phyloP scores from a whole-genome alignment of 1,140 invertebrate species.

The Trichomalopsis sarcophagae region DNA sequence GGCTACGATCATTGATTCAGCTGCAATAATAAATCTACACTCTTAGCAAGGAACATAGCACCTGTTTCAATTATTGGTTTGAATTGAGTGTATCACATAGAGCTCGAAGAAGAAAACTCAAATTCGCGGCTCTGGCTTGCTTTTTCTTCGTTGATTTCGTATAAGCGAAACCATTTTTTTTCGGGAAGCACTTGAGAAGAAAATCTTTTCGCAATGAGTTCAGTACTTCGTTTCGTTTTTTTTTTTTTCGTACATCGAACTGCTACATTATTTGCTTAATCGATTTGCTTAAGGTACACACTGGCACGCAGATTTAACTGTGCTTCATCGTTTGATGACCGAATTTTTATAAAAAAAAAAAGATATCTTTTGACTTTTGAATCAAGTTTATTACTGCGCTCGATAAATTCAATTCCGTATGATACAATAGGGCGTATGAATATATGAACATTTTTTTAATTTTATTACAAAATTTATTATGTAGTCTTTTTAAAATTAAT shows the following conservation, averaged over 20 bases:
- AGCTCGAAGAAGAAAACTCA: background rate
- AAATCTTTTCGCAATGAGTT: background rate
- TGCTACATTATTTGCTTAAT: background rate
- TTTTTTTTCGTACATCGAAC: too few species aligned
- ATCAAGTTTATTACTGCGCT: background rate
- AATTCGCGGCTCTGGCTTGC: background rate
- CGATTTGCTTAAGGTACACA: slow-evolving; percentile 7
- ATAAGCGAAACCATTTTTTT: background rate
- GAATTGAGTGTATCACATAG: slow-evolving; percentile 31
- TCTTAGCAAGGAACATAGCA: slow-evolving; percentile 25
- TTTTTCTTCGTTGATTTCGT: background rate
- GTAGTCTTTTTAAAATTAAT: background rate
- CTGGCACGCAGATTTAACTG: background rate
- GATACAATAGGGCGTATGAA: background rate
- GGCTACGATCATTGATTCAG: background rate
- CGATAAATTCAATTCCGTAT: background rate
- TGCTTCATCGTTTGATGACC: background rate
- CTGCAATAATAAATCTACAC: background rate
- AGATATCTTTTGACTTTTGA: background rate
- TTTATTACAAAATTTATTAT: slow-evolving; percentile 4
- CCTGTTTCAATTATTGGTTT: slow-evolving; percentile 12
- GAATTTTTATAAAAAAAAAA: background rate
- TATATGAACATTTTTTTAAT: slow-evolving; percentile 4
- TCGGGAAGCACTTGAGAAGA: background rate
- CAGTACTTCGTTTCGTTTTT: background rate